Base-by-base conservation (phyloP, 2,797 vertebrate species). In the Sebastes diploproa region DNA sequence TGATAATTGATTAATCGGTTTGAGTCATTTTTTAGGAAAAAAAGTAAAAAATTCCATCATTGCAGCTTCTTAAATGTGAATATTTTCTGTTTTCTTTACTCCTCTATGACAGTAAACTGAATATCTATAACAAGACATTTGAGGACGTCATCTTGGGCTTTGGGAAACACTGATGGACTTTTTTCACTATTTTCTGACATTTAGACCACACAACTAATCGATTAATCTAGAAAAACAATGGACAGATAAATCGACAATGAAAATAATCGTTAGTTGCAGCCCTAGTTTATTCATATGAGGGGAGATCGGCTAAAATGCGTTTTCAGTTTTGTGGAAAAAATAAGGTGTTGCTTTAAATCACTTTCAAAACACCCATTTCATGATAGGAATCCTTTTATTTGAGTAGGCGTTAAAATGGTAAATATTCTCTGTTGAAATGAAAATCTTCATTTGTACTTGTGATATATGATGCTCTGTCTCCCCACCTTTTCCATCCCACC, bases 381-480 rank as follows among this genome's bases (percentile, higher is more conserved):
- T 36, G 2, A 13, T 42, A 29, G 34, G 23, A 34, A 50, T 20
- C 2, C 11, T 69, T 77, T 83, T 20, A 71, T 67, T 36, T 63
- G 27, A 72, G n/a, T 13, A 46, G n/a, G 66, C 60, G 14, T 64
- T 76, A 50, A 76, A 78, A 75, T 36, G 38, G 7, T 20, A 52
- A 72, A 67, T 25, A 60, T 62, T 66, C 38, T 61, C n/a, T 46
- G 63, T 7, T 73, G 58, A 77, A 77, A 83, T 72, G 3, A 25
- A 79, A 83, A 63, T 74, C 20, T 71, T 75, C 2, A 82, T 86
- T 82, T 81, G 60, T 13, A 54, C 42, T 67, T 14, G 34, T 84
- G 66, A 82, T 76, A 80, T 80, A 85, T 64, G 46, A 76, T 56
- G 55, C 56, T 34, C 27, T 67, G 27, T 67, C 56, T 54, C 60